Base-by-base conservation (phyloP, 1,140 invertebrate species). In the Teleogryllus occipitalis region DNA sequence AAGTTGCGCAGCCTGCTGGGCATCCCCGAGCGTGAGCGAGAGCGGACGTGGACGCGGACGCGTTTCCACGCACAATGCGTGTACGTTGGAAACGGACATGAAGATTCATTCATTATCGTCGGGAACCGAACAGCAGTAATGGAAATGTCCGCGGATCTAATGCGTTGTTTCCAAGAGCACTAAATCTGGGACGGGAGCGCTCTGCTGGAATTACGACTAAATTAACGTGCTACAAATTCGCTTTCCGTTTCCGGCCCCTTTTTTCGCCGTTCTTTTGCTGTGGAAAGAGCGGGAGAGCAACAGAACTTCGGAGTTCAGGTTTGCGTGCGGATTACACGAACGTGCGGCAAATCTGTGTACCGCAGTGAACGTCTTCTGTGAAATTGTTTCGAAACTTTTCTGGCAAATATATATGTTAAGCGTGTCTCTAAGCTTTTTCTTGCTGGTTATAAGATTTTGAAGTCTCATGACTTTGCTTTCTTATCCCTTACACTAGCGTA, bases 111-210 rank as follows among this genome's bases (percentile, higher is more conserved):
- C 54, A 65, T 65, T 65, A 65, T 65, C 54, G 54, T 65, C 54
- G 54, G 54, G 18, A 65, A 65, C 54, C 54, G 54, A 65, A 65
- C 54, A 65, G 54, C 54, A 65, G 54, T 65, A 65, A 65, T 65
- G 54, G 54, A 65, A 65, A 65, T 65, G 54, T 65, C 54, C 54
- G 54, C 54, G 18, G 54, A 65, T 65, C 54, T 65, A 65, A 65
- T 65, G 54, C 54, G 54, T 65, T 65, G 54, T 65, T 65, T 65
- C 54, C 54, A 65, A 65, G 54, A 65, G 54, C 54, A 65, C 54
- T 65, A 65, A 65, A 65, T 65, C 54, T 65, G 10, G 54, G 18
- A 3, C 54, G 54, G 54, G 54, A 10, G 54, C 18, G 18, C 54
- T 10, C 18, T 18, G 54, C 18, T 65, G 54, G 54, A 65, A 65